phyloP scores from a whole-genome alignment of 92 coral and sea anemone species.

The Parazoanthus atlanticus region DNA sequence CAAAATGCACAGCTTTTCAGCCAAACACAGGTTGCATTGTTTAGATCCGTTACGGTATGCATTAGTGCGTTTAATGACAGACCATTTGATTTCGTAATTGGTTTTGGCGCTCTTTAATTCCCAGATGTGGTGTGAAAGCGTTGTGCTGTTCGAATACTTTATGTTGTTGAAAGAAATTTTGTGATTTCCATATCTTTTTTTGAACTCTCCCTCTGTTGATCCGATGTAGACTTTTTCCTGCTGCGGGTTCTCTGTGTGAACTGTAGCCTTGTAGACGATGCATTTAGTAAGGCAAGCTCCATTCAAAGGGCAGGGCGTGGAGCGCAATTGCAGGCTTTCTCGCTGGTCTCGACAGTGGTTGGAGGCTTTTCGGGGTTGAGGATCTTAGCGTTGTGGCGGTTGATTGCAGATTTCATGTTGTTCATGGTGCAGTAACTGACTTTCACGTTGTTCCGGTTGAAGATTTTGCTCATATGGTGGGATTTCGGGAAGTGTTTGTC shows the following conservation, averaged over 20 bases:
- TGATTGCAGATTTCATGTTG: background rate
- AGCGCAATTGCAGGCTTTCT: constrained; percentile 26
- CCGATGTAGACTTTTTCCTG: constrained; percentile 18
- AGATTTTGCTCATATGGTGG: background rate
- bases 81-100: constrained; percentile 31
- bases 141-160: constrained; percentile 28
- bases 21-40: constrained; percentile 34
- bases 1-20: constrained; percentile 39
- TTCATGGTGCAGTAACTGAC: background rate
- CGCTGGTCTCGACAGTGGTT: constrained; percentile 23
- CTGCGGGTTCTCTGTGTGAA: constrained; percentile 17
- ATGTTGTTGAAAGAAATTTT: constrained; percentile 33
- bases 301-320: constrained; percentile 30
- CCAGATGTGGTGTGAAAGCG: constrained; percentile 32
- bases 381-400: constrained; percentile 17
- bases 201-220: constrained; percentile 42
- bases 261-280: constrained; percentile 32
- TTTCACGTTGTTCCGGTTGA: background rate
- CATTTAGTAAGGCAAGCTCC: constrained; percentile 33
- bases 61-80: constrained; percentile 26
- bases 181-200: constrained; percentile 42
- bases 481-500: background rate
- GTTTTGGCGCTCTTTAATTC: constrained; percentile 18
- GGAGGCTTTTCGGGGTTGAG: constrained; percentile 16
- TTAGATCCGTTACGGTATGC: constrained; percentile 33